Percentiles rank a stretch among this genome's conserved stretches.
Evolutionary conservation across 1,140 invertebrate genomes (phyloP).

Genomic region (silkworm (Bombyx mori)): DNA sequence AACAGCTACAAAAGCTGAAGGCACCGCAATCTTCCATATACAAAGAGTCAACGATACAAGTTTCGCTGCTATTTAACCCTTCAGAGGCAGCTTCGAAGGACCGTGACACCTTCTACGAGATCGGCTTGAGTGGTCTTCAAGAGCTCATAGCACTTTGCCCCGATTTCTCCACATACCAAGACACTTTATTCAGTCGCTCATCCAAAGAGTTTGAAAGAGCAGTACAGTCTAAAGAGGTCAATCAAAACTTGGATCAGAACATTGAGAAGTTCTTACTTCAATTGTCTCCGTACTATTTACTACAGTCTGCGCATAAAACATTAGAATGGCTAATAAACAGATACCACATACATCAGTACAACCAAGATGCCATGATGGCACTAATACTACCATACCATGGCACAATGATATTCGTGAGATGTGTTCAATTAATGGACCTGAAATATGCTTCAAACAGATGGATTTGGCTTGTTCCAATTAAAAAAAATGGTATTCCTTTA

Average conservation of each 20-base stretch:
- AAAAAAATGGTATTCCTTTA: slow-evolving; percentile 81
- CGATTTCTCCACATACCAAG: slow-evolving; percentile 81
- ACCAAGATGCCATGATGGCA: slow-evolving; percentile 83
- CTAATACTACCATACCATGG: slow-evolving; percentile 93
- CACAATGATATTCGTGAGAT: slow-evolving; percentile 87
- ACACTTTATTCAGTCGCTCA: slow-evolving; percentile 81
- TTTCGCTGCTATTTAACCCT: slow-evolving; percentile 90
- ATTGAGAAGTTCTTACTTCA: slow-evolving; percentile 87
- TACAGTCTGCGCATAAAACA: slow-evolving; percentile 88
- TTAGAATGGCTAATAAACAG: slow-evolving; percentile 94
- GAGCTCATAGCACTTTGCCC: slow-evolving; percentile 83
- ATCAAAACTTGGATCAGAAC: slow-evolving; percentile 80
- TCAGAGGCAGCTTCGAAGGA: slow-evolving; percentile 90
- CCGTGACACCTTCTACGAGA: slow-evolving; percentile 85
- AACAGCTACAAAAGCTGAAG: slow-evolving; percentile 85
- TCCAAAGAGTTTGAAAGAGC: slow-evolving; percentile 85
- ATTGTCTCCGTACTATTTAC: slow-evolving; percentile 89
- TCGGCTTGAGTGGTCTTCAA: slow-evolving; percentile 87
- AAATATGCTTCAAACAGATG: slow-evolving; percentile 76
- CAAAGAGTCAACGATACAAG: slow-evolving; percentile 77
- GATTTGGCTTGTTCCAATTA: slow-evolving; percentile 82
- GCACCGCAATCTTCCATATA: slow-evolving; percentile 84
- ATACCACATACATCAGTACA: slow-evolving; percentile 91
- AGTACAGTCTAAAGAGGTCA: slow-evolving; percentile 81
- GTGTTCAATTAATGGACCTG: slow-evolving; percentile 83